These are phyloP conservation scores for Neocrepidodera transversa DNA, from an alignment of 2,888 invertebrate species.

Conservation along the genomic window DNA sequence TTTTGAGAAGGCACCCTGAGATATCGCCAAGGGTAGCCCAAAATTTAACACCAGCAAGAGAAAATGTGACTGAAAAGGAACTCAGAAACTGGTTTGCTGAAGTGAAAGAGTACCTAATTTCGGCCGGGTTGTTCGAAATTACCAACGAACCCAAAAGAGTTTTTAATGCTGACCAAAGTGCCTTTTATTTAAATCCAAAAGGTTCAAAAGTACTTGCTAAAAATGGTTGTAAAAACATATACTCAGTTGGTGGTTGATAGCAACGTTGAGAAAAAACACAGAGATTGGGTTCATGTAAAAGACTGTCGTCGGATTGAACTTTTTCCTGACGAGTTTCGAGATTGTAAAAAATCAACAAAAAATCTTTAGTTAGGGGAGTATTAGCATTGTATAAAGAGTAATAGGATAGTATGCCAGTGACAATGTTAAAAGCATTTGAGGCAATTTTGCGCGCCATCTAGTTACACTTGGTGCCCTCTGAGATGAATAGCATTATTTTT, in stretches of 20 bases:
- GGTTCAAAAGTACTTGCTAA: conserved; percentile 38
- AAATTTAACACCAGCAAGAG: conserved; percentile 18
- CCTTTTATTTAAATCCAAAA: conserved; percentile 45
- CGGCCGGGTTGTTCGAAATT: not conserved
- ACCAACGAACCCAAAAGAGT: conserved; percentile 27
- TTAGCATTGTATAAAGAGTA: too few species aligned
- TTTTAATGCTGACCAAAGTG: conserved; percentile 48
- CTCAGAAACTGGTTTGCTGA: conserved; percentile 17
- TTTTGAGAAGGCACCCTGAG: conserved; percentile 11
- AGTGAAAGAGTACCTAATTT: conserved; percentile 11
- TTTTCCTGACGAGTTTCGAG: conserved; percentile 38
- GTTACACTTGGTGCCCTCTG: too few species aligned
- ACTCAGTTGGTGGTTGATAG: too few species aligned
- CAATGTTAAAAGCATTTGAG: too few species aligned
- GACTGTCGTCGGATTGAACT: conserved; percentile 3
- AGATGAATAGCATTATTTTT: too few species aligned
- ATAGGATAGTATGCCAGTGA: too few species aligned
- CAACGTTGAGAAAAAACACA: conserved; percentile 34
- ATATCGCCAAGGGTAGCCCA: too few species aligned
- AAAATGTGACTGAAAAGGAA: conserved; percentile 16
- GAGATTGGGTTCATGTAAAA: conserved; percentile 34
- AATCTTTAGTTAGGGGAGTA: conserved; percentile 18
- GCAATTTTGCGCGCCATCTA: too few species aligned
- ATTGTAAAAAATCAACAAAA: conserved; percentile 39
- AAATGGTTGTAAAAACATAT: too few species aligned